Evolutionary conservation across 2,797 vertebrate genomes (phyloP).

Genomic region (Halcyon chelicuti): DNA sequence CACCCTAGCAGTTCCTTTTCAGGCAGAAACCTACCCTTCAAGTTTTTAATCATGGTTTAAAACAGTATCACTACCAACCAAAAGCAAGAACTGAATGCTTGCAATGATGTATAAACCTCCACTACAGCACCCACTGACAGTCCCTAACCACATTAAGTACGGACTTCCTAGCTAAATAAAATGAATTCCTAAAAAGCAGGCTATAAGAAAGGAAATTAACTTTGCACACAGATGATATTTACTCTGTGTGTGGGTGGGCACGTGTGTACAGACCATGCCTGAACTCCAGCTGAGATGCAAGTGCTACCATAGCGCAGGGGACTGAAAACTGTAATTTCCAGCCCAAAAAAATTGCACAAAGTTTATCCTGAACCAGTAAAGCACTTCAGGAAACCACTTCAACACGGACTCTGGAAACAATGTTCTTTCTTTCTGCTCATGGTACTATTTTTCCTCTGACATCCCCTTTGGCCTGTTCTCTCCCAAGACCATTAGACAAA

Average conservation of each 20-base stretch:
- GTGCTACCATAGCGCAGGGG: not conserved
- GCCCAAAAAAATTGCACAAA: not conserved
- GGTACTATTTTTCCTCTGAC: not conserved
- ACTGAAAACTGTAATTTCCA: conserved; percentile 8
- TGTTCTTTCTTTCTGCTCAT: not conserved
- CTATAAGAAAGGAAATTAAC: not conserved
- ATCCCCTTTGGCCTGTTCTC: not conserved
- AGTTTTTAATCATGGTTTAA: not conserved
- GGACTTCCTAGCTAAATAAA: not conserved
- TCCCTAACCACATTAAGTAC: not conserved
- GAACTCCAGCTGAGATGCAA: conserved; percentile 31
- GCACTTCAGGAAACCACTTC: not conserved
- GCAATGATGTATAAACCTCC: not conserved
- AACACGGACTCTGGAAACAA: not conserved
- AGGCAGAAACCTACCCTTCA: not conserved
- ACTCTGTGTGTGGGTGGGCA: not conserved
- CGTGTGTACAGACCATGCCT: not conserved
- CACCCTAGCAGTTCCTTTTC: not conserved
- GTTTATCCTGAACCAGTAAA: conserved; percentile 4
- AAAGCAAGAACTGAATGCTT: not conserved
- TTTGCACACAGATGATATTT: conserved; percentile 11
- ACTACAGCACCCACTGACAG: not conserved
- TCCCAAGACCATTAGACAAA: not conserved
- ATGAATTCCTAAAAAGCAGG: conserved; percentile 42
- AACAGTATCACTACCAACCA: not conserved